Base-by-base conservation (phyloP, 2,113 vertebrate species). In the Pao palembangensis region DNA sequence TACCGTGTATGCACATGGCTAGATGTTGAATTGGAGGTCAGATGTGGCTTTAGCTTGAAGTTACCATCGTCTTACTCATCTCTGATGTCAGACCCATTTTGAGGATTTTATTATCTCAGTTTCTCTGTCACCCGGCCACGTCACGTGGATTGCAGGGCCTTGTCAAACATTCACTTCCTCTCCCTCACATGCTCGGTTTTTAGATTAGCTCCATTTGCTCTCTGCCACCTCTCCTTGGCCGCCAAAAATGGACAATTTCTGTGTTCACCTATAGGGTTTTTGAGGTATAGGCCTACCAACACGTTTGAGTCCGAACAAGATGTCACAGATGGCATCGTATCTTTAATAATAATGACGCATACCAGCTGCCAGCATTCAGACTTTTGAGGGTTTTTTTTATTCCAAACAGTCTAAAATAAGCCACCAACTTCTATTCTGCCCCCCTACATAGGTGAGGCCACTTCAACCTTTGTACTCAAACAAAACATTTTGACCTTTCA, bases 381-480 rank as follows among this genome's bases (percentile, higher is more conserved):
- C 3, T 28, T 28, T 28, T 28, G 25, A 8, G 41, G 21, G 23
- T 25, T 64, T 65, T 61, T 65, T 31, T 17, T 51, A 64, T 60
- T 64, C 64, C 21, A 19, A 4, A 15, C 31, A 53, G 3, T 59
- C 62, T 8, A 17, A 42, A 71, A 51, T 20, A 60, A 58, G 17
- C 47, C 16, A 19, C 5, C 47, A 19, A 16, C 44, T 6, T 44
- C 51, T 61, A 19, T 25, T 2, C 7, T 62, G 48, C 55, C 41
- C 15, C 6, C 55, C 23, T 25, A 20, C 54, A 23, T 55, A 55
- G 52, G 62, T 72, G 69, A 71, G 34, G 52, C 31, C 2, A n/a
- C 63, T 42, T 60, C 66, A 65, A 71, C 58, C 75, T 73, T 73
- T 82, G 65, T 71, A 71, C 73, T 80, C 38, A 10, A 58, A 52